Percentiles rank a stretch among this genome's conserved stretches.
phyloP scores from a whole-genome alignment of 2,797 vertebrate species.

The Periparus ater region DNA sequence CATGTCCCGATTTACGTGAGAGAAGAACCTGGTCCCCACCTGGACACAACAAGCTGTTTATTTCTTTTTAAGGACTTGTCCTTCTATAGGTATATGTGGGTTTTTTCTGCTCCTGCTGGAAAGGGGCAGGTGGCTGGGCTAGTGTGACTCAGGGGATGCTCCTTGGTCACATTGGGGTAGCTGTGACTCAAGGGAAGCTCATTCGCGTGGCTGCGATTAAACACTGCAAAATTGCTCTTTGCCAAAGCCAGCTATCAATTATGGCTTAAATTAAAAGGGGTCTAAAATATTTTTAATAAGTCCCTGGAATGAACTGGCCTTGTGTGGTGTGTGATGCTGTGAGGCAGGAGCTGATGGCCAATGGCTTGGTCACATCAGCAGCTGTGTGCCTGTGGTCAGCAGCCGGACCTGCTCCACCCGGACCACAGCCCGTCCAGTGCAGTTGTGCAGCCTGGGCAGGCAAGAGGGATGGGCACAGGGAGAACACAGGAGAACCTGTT shows the following conservation, averaged over 20 bases:
- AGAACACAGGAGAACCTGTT: background rate
- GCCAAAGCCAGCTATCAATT: background rate
- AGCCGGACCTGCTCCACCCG: background rate
- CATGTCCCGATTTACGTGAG: too few species aligned
- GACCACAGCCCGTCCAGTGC: accelerated
- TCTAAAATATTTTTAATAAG: background rate
- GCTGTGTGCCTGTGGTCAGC: accelerated
- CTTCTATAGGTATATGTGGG: background rate
- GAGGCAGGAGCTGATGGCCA: background rate
- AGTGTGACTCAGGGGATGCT: background rate
- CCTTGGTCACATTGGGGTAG: background rate
- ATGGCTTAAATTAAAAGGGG: background rate
- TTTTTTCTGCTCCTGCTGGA: background rate
- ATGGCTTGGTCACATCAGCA: accelerated
- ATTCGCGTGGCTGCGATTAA: accelerated
- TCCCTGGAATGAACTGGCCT: background rate
- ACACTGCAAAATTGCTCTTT: background rate
- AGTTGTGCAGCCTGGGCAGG: background rate
- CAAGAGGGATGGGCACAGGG: background rate
- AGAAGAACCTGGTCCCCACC: background rate
- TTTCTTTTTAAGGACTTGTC: background rate
- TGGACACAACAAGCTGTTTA: accelerated
- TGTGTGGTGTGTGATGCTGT: accelerated
- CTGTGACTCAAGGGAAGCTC: background rate
- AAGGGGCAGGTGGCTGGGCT: background rate